Conservation (phyloP, 2,797 vertebrate species). For the Malurus splendens region DNA sequence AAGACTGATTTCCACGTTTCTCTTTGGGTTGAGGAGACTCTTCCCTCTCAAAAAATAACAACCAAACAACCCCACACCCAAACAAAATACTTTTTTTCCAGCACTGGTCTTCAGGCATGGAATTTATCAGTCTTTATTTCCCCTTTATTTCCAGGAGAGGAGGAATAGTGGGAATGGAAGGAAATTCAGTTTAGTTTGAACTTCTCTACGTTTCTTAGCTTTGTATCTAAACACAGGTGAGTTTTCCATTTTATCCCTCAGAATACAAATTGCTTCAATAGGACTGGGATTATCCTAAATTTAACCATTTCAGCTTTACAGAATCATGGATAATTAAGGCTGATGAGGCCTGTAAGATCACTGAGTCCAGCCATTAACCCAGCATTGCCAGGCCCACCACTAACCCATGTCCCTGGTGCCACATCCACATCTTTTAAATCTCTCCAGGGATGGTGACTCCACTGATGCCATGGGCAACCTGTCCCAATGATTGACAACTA, state of each 20-base stretch:
- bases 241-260: background rate
- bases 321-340: background rate
- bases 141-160: background rate
- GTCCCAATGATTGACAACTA: background rate
- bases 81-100: background rate
- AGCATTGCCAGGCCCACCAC: background rate
- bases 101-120: background rate
- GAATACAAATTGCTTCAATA: background rate
- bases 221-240: background rate
- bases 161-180: background rate
- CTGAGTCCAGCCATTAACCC: background rate
- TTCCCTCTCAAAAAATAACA: background rate
- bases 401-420: background rate
- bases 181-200: background rate
- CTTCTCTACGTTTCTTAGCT: background rate
- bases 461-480: background rate
- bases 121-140: background rate
- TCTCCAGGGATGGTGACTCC: background rate
- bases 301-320: background rate
- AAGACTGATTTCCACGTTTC: background rate
- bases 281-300: background rate
- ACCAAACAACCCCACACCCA: too few species aligned
- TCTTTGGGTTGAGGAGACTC: accelerated
- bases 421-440: background rate
- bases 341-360: background rate